These are phyloP conservation scores for Conopomorpha cramerella DNA, from an alignment of 1,140 invertebrate species.

Conservation along the genomic window DNA sequence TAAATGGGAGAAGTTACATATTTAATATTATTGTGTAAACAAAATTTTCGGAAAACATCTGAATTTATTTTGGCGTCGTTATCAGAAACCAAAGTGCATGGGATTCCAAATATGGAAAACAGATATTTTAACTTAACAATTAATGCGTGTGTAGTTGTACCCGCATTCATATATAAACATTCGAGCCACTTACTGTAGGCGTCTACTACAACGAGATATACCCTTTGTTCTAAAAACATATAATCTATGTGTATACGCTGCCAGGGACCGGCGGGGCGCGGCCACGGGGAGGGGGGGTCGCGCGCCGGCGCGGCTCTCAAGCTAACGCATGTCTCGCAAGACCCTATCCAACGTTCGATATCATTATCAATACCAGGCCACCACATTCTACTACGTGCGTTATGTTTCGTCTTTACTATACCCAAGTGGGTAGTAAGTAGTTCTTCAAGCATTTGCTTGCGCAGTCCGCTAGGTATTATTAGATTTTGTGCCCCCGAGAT, in stretches of 20 bases:
- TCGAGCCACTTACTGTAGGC: background rate
- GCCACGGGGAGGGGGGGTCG: background rate
- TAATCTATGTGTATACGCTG: background rate
- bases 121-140: background rate
- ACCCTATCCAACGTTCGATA: background rate
- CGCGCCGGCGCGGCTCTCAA: background rate
- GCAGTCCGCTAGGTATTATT: background rate
- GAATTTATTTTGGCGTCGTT: background rate
- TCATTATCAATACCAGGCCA: background rate
- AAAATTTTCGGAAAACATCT: background rate
- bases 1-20: conserved; percentile 1
- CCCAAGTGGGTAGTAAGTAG: background rate
- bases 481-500: background rate
- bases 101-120: background rate
- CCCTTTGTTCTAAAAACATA: background rate
- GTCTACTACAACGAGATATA: background rate
- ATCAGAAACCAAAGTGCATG: background rate
- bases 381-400: background rate
- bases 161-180: background rate
- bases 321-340: background rate
- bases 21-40: background rate
- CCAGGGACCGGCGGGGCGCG: background rate
- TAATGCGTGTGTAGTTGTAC: background rate
- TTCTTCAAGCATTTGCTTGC: background rate
- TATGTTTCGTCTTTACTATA: background rate